Evolutionary conservation across 2,888 invertebrate species (phyloP).

Genomic region (Drosophila birchii): DNA sequence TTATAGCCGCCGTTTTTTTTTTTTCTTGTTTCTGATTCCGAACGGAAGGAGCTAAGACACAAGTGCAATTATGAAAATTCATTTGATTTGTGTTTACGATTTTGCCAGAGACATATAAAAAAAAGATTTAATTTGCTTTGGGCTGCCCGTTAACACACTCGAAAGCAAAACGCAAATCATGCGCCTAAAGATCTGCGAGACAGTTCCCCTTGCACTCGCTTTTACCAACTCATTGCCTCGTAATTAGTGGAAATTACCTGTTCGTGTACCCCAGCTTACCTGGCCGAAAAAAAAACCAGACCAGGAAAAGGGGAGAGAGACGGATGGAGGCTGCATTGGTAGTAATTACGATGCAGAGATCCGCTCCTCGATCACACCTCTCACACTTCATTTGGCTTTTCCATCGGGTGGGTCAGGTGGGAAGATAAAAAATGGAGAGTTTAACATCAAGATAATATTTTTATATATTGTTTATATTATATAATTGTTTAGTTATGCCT

Average conservation of each 20-base stretch:
- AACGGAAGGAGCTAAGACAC: conserved; percentile 48
- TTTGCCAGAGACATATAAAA: conserved; percentile 53
- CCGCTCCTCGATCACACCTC: conserved; percentile 38
- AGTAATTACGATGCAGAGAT: conserved; percentile 38
- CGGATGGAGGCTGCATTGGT: neutral
- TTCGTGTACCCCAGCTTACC: conserved; percentile 50
- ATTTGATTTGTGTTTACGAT: conserved; percentile 76
- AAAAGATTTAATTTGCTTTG: conserved; percentile 59
- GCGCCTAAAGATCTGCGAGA: conserved; percentile 54
- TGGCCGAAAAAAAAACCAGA: conserved; percentile 19
- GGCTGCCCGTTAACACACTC: conserved; percentile 52
- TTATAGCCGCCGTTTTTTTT: neutral
- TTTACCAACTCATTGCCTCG: conserved; percentile 77
- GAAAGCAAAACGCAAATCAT: conserved; percentile 70
- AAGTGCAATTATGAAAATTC: conserved; percentile 73
- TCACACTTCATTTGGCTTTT: neutral
- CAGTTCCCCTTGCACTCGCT: conserved; percentile 44
- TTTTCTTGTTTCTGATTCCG: neutral
- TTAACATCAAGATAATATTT: neutral
- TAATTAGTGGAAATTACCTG: conserved; percentile 80
- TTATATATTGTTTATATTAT: neutral
- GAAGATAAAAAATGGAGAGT: neutral
- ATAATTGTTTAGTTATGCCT: neutral
- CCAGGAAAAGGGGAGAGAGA: conserved; percentile 6
- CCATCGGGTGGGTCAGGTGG: neutral